These are phyloP conservation scores for Catostylus mosaicus DNA, from an alignment of 30 jellyfish, hydroid and myxozoan genomes.

Conservation along the genomic window DNA sequence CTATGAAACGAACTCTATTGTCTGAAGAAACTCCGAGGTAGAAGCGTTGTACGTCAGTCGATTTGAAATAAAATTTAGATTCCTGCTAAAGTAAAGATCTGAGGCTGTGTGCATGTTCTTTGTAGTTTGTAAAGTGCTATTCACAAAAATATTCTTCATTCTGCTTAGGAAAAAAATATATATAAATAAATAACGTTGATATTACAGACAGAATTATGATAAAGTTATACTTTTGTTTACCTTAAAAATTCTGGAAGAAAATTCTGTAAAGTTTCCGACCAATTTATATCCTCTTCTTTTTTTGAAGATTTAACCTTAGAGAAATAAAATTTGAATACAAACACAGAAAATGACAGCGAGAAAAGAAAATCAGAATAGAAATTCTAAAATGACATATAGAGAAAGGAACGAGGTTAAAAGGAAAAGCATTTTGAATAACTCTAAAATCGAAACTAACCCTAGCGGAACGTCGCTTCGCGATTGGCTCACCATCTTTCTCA, in stretches of 20 bases:
- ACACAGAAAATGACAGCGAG: too few relatives aligned
- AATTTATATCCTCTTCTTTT: conserved; percentile 86
- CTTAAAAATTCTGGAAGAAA: conserved; percentile 78
- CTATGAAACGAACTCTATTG: background rate
- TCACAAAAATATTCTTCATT: too few relatives aligned
- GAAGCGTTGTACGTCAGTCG: background rate
- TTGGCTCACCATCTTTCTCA: conserved; percentile 77
- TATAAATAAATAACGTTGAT: too few relatives aligned
- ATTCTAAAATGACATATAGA: too few relatives aligned
- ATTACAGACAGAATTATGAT: too few relatives aligned
- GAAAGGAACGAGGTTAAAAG: background rate
- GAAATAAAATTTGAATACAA: background rate
- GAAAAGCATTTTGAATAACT: too few relatives aligned
- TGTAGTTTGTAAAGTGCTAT: too few relatives aligned
- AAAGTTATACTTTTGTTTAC: too few relatives aligned
- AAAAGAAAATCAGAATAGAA: too few relatives aligned
- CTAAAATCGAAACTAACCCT: conserved; percentile 60
- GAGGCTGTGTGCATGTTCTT: too few relatives aligned
- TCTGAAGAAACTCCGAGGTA: background rate
- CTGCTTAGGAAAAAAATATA: too few relatives aligned
- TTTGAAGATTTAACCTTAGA: conserved; percentile 74
- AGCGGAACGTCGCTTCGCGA: conserved; percentile 89
- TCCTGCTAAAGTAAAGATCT: too few relatives aligned
- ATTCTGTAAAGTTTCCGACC: conserved; percentile 69
- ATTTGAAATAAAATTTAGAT: background rate